These are phyloP conservation scores for Hippolais icterina DNA, from an alignment of 2,113 vertebrate species.

Conservation along the genomic window DNA sequence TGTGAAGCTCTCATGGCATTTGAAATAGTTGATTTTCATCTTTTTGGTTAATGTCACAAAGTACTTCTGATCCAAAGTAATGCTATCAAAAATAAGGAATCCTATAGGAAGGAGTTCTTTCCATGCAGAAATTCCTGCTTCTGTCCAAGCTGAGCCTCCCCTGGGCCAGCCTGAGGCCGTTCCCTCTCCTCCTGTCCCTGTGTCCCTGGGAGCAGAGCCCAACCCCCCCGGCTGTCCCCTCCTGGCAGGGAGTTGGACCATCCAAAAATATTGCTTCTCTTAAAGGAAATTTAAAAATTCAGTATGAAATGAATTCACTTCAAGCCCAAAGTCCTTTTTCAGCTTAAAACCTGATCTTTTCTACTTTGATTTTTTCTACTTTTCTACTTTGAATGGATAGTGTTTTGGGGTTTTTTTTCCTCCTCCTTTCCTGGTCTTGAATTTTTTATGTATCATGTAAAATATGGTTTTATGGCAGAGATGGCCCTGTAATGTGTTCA, in stretches of 20 bases:
- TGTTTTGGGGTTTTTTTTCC: fast-evolving
- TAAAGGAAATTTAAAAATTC: not conserved
- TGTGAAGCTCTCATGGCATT: not conserved
- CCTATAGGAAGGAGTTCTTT: not conserved
- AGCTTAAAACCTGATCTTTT: not conserved
- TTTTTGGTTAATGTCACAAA: not conserved
- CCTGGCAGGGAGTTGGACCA: not conserved
- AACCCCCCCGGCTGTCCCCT: not conserved
- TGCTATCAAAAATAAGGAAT: not conserved
- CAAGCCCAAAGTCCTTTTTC: not conserved
- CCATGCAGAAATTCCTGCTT: not conserved
- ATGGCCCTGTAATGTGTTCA: not conserved
- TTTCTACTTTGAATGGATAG: not conserved
- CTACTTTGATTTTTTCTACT: not conserved
- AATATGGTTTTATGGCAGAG: not conserved
- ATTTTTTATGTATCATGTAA: not conserved
- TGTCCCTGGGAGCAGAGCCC: not conserved
- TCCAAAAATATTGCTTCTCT: not conserved
- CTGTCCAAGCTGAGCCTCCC: fast-evolving
- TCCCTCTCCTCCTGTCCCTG: not conserved
- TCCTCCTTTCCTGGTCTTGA: not conserved
- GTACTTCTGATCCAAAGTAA: not conserved
- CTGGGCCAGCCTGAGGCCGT: not conserved
- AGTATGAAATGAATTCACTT: not conserved
- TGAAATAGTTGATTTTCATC: not conserved